A percentile compares a stretch with the other conserved stretches of the same genome.
Conservation (phyloP, 2,888 invertebrate genomes). For the Dermolepida albohirtum region DNA sequence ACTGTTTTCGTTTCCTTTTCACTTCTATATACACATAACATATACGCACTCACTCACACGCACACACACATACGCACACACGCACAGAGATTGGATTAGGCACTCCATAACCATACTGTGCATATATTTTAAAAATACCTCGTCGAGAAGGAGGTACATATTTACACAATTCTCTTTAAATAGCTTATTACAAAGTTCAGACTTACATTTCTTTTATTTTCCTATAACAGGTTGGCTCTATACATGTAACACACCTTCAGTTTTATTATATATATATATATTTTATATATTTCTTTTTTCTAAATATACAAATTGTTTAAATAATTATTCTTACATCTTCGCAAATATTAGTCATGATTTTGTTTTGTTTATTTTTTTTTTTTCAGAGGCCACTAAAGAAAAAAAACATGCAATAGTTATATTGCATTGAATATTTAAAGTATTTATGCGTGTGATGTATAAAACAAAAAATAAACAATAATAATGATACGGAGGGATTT, state of each 20-base stretch:
- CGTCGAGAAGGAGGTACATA: slow-evolving; percentile 53
- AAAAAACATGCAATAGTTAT: slow-evolving; percentile 34
- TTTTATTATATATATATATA: slow-evolving; percentile 37
- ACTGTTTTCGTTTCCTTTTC: slow-evolving; percentile 20
- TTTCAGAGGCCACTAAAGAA: slow-evolving; percentile 34
- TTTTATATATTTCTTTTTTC: slow-evolving; percentile 18
- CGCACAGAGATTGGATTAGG: slow-evolving; percentile 5
- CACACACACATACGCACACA: too few relatives aligned
- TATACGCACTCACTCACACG: too few relatives aligned
- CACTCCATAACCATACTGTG: slow-evolving; percentile 30
- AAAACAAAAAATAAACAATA: slow-evolving; percentile 48
- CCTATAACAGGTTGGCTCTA: slow-evolving; percentile 62
- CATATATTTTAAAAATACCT: slow-evolving; percentile 55
- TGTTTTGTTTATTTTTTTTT: background rate
- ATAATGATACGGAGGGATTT: slow-evolving; percentile 11
- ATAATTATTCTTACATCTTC: too few relatives aligned
- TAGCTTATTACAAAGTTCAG: slow-evolving; percentile 62
- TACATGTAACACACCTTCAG: slow-evolving; percentile 45
- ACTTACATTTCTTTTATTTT: slow-evolving; percentile 55
- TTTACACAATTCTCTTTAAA: slow-evolving; percentile 56
- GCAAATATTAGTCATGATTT: slow-evolving; percentile 26
- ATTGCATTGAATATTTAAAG: slow-evolving; percentile 38
- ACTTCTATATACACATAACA: slow-evolving; percentile 24
- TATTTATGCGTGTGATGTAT: slow-evolving; percentile 42
- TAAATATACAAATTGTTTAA: too few relatives aligned